Evolutionary conservation across 2,888 invertebrate genomes (phyloP), one percentile per base, ranked within the genome.

Genomic region (Oegoconia quadripuncta): DNA sequence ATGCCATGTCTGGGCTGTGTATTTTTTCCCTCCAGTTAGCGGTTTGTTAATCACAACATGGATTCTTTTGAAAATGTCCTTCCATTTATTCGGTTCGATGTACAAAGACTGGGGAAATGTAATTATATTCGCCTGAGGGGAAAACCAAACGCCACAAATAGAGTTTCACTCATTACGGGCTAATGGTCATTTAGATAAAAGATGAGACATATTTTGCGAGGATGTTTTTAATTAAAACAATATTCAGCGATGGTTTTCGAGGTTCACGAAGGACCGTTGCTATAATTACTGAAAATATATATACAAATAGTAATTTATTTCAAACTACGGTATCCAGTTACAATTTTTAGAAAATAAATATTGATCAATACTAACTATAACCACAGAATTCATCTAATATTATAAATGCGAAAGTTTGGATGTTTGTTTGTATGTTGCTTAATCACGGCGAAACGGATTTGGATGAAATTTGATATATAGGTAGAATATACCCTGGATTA

Each of bases 1-100:
- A 71, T 64, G 68, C 68, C 64, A 64, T 74, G 55, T 60, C 61
- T 64, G 49, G 60, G 49, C n/a, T n/a, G n/a, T n/a, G n/a, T n/a
- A 64, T 52, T 52, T 52, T 57, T 59, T 58, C 54, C 50, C 48
- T 64, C 61, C 60, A 65, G 59, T 63, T 64, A 64, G 49, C 46
- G 53, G 46, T 60, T 59, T 66, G 46, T 57, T 59, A 46, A 59
- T 58, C 36, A 36, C 35, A 26, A 39, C 34, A 28, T 15, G 20
- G 17, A 32, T 23, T 17, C 26, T 31, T 48, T 42, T 37, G 39
- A 42, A 35, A 37, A 37, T 34, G 39, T 34, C 35, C 29, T 34
- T 36, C 44, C 34, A 32, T 25, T 39, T 32, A 29, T 18, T 16
- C 16, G 27, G 17, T 16, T 27, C 11, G 14, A 30, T 27, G 35